phyloP scores from a whole-genome alignment of 1,140 invertebrate species.

The Achatina immaculata region DNA sequence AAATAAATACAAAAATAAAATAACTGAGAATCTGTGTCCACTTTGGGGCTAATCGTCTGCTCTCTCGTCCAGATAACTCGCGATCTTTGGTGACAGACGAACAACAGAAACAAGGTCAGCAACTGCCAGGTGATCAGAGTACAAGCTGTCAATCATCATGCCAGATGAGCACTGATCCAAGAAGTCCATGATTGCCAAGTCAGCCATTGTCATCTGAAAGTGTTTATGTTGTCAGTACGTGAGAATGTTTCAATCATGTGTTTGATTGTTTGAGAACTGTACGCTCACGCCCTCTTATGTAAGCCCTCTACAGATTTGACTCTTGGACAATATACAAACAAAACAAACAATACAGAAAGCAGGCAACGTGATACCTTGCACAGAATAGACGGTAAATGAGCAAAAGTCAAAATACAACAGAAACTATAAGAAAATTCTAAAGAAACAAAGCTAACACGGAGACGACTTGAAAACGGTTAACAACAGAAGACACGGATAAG shows the following conservation, averaged over 20 bases:
- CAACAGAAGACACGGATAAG: too few species aligned
- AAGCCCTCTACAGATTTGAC: background rate
- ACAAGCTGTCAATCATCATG: slow-evolving; percentile 26
- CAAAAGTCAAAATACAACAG: too few species aligned
- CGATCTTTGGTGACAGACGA: slow-evolving; percentile 75
- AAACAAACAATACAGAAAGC: background rate
- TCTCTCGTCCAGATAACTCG: background rate
- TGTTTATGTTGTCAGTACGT: background rate
- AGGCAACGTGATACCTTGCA: too few species aligned
- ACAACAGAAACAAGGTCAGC: slow-evolving; percentile 1
- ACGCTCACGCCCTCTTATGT: background rate
- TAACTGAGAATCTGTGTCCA: too few species aligned
- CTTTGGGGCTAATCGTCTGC: background rate
- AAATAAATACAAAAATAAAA: too few species aligned
- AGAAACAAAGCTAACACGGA: too few species aligned
- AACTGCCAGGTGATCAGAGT: slow-evolving; percentile 21
- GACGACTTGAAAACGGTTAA: too few species aligned
- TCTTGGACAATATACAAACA: background rate
- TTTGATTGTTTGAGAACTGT: background rate
- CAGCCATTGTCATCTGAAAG: slow-evolving; percentile 28
- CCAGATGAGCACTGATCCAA: slow-evolving; percentile 27
- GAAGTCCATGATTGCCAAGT: slow-evolving; percentile 33
- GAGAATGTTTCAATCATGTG: too few species aligned
- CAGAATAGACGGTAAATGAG: too few species aligned
- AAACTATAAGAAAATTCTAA: too few species aligned